These are phyloP conservation scores for Naja naja DNA, from an alignment of 2,113 vertebrate species.

Conservation along the genomic window DNA sequence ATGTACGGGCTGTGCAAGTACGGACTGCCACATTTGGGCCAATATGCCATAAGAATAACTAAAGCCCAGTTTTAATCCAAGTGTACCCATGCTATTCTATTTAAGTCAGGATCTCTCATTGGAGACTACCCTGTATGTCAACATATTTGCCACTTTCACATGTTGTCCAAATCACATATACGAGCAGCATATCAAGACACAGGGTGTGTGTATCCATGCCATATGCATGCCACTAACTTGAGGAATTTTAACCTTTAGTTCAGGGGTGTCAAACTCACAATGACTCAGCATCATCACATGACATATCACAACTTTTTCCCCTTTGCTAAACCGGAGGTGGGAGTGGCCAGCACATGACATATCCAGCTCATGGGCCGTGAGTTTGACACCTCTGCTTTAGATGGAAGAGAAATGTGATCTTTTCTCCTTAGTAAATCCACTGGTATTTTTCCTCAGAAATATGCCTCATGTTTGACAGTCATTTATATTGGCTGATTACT, in stretches of 20 bases:
- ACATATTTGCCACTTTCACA: neutral
- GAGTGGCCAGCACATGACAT: too few relatives aligned
- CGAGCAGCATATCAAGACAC: neutral
- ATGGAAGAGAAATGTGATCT: neutral
- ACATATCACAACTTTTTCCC: too few relatives aligned
- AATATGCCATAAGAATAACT: neutral
- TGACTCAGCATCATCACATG: too few relatives aligned
- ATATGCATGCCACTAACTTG: neutral
- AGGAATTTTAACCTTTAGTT: conserved; percentile 22
- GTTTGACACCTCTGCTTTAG: neutral
- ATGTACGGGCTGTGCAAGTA: neutral
- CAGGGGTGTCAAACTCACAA: too few relatives aligned
- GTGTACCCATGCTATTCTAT: neutral
- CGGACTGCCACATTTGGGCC: neutral
- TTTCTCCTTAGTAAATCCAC: neutral
- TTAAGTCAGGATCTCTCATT: neutral
- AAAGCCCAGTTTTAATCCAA: neutral
- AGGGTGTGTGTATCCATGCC: neutral
- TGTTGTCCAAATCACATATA: neutral
- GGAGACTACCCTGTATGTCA: neutral
- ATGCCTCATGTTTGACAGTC: neutral
- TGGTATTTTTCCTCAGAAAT: neutral
- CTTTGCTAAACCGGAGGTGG: too few relatives aligned
- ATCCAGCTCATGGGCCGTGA: too few relatives aligned
- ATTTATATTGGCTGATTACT: neutral